Evolutionary conservation across 2,113 vertebrate genomes (phyloP), one percentile per base, ranked within the genome.

Genomic region (Cryptoleucopteryx plumbea): DNA sequence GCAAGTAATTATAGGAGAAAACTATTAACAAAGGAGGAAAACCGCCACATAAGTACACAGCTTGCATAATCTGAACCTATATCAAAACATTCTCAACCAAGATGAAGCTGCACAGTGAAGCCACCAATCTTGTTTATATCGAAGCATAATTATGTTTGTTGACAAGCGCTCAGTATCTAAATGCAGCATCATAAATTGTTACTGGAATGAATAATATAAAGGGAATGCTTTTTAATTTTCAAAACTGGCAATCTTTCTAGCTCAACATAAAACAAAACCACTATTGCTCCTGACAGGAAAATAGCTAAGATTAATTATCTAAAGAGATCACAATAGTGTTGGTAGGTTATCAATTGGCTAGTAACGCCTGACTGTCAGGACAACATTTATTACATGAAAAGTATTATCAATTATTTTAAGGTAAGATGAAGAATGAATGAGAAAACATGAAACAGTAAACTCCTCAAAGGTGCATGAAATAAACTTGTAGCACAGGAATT

Each of bases 101-200:
- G 97, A 98, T 97, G 93, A 97, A 97, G 96, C 94, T 65, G 96
- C 97, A 93, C 82, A 98, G 98, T 97, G 97, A 98, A 98, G 98
- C 96, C 98, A 99, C 98, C 98, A 98, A 99, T 99, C 99, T 99
- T 99, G 98, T 99, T 99, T 99, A 99, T 99, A 99, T 99, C 96
- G 98, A 99, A 99, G 98, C 98, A 98, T 99, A 99, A 99, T 99
- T 99, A 99, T 98, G 98, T 98, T 97, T 98, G 98, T 98, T 99
- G 99, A 99, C 98, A 99, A 98, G 98, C 73, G 86, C 97, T 99
- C 98, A 99, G 98, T 98, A 97, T 98, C 98, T 98, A 99, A 98
- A 98, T 97, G 96, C 90, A 95, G 97, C 98, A 98, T 98, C 98
- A 98, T 99, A 99, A 99, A 99, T 99, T 98, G 98, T 99, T 98